Percentiles rank a stretch among this genome's conserved stretches.
Conservation (phyloP, 2,113 vertebrate species). For the Oophaga pumilio region DNA sequence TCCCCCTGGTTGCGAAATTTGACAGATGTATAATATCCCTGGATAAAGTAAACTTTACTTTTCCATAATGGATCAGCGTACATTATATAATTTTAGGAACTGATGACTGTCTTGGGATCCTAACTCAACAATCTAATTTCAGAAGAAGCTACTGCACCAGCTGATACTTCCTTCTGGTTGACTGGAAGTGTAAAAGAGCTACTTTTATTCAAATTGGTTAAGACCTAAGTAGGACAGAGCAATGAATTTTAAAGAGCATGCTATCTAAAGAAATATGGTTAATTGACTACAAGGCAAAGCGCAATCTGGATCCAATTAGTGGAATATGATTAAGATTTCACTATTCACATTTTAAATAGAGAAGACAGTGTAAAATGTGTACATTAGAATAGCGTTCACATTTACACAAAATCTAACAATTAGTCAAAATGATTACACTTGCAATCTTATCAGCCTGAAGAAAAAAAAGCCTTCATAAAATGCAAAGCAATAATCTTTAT, state of each 20-base stretch:
- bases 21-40: neutral
- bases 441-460: rapidly evolving
- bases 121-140: neutral
- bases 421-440: conserved; percentile 5
- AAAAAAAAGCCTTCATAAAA: conserved; percentile 16
- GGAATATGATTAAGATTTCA: conserved; percentile 12
- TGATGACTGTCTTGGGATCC: neutral
- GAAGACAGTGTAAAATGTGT: conserved; percentile 24
- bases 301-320: conserved; percentile 35
- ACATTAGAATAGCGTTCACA: conserved; percentile 10
- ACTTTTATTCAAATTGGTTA: conserved; percentile 6
- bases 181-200: neutral
- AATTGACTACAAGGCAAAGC: conserved; percentile 38
- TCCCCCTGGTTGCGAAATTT: no score
- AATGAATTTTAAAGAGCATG: conserved; percentile 10
- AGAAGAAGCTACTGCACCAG: neutral
- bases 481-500: conserved; percentile 7
- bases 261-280: conserved; percentile 28
- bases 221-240: neutral
- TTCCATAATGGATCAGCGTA: neutral
- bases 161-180: neutral
- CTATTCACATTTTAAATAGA: conserved; percentile 9
- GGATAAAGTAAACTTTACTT: neutral
- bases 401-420: conserved; percentile 47
- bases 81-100: neutral